Evolutionary conservation across 2,113 vertebrate species (phyloP).

Genomic region (Bothrops jararaca): DNA sequence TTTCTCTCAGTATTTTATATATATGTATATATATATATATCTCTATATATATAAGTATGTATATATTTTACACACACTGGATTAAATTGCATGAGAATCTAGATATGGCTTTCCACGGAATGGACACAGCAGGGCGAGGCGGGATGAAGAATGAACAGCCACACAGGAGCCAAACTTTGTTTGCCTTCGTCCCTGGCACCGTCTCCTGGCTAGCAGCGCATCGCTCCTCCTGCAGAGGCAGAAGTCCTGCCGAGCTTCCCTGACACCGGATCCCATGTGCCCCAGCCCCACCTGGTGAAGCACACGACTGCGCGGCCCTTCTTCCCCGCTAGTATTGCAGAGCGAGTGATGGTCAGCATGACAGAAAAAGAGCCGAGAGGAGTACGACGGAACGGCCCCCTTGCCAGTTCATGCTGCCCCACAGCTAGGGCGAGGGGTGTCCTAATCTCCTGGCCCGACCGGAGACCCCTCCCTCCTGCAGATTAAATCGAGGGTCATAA

Average conservation of each 20-base stretch:
- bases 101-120: conserved; percentile 31
- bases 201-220: background rate
- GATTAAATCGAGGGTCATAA: conserved; percentile 81
- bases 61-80: conserved; percentile 27
- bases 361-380: conserved; percentile 38
- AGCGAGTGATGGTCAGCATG: background rate
- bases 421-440: background rate
- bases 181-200: background rate
- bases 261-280: background rate
- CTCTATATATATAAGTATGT: background rate
- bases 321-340: background rate
- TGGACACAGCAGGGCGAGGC: background rate
- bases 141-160: background rate
- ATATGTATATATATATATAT: background rate
- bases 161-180: background rate
- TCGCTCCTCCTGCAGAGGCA: background rate
- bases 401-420: conserved; percentile 9
- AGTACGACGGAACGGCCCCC: background rate
- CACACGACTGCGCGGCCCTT: background rate
- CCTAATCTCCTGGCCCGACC: background rate
- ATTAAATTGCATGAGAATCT: background rate
- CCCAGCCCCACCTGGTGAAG: background rate
- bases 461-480: background rate
- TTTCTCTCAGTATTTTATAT: background rate
- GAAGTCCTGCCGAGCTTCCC: background rate